A percentile compares a stretch with the other conserved stretches of the same genome.
phyloP scores from a whole-genome alignment of 2,888 invertebrate genomes.

The Electrophaes corylata region DNA sequence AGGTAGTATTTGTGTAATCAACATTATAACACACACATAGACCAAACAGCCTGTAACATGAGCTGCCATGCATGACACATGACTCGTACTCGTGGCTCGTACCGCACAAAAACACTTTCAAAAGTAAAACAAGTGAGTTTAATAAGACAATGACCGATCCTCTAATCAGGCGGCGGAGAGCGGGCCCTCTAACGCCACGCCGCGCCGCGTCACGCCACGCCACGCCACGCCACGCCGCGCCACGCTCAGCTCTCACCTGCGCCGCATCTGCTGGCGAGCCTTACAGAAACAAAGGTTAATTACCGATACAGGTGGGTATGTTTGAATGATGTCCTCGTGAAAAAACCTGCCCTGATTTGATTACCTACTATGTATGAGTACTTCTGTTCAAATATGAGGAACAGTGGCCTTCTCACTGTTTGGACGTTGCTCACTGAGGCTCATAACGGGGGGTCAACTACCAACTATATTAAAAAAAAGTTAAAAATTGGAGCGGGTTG shows the following conservation, averaged over 20 bases:
- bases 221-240: no score
- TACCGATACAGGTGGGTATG: constrained; percentile 17
- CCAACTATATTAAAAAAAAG: no score
- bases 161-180: constrained; percentile 16
- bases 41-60: not conserved
- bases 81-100: not conserved
- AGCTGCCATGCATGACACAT: not conserved
- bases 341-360: constrained; percentile 7
- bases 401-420: not conserved
- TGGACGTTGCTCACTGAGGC: not conserved
- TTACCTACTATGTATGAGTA: no score
- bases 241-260: no score
- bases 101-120: constrained; percentile 1
- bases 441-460: no score
- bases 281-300: constrained; percentile 20
- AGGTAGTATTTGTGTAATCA: not conserved
- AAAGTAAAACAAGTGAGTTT: not conserved
- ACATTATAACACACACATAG: not conserved
- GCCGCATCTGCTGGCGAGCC: constrained; percentile 19
- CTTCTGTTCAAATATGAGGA: not conserved
- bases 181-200: constrained; percentile 4
- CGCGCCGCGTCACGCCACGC: no score
- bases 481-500: no score
- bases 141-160: constrained; percentile 6
- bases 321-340: constrained; percentile 8